Evolutionary conservation across 2,888 invertebrate genomes (phyloP).

Genomic region (Podotricha telesiphe): DNA sequence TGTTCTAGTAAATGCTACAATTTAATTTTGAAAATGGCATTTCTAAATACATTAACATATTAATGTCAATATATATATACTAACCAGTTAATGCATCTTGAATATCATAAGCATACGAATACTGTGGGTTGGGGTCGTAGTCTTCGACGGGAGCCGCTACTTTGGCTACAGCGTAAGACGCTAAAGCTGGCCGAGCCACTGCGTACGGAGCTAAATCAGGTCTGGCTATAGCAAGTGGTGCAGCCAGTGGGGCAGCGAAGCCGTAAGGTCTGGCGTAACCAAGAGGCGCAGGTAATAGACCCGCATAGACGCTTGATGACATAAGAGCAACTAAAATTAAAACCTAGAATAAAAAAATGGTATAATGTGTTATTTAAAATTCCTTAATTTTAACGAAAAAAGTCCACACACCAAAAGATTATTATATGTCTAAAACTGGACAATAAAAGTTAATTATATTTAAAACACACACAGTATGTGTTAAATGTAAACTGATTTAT

Average conservation of each 20-base stretch:
- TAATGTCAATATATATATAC: slow-evolving; percentile 49
- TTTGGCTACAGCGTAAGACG: slow-evolving; percentile 60
- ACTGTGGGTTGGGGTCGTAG: slow-evolving; percentile 86
- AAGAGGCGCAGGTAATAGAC: slow-evolving; percentile 60
- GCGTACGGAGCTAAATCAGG: slow-evolving; percentile 49
- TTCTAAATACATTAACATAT: no score
- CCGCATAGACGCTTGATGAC: slow-evolving; percentile 62
- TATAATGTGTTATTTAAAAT: no score
- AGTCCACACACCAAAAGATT: no score
- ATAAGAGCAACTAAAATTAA: slow-evolving; percentile 63
- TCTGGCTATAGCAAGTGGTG: slow-evolving; percentile 50
- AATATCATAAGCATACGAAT: slow-evolving; percentile 87
- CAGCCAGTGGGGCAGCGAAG: slow-evolving; percentile 50
- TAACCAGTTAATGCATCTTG: slow-evolving; percentile 86
- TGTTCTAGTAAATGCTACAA: no score
- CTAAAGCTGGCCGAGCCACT: slow-evolving; percentile 58
- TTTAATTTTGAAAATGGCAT: no score
- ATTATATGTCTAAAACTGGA: no score
- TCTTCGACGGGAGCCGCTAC: slow-evolving; percentile 78
- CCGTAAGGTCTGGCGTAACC: slow-evolving; percentile 61
- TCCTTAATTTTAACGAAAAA: no score
- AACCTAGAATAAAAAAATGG: slow-evolving; percentile 55
- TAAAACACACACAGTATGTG: no score
- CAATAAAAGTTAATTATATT: no score
- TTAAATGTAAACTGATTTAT: no score